These are phyloP conservation scores for Choloepus didactylus DNA, from an alignment of 2,797 vertebrate species.

Conservation along the genomic window DNA sequence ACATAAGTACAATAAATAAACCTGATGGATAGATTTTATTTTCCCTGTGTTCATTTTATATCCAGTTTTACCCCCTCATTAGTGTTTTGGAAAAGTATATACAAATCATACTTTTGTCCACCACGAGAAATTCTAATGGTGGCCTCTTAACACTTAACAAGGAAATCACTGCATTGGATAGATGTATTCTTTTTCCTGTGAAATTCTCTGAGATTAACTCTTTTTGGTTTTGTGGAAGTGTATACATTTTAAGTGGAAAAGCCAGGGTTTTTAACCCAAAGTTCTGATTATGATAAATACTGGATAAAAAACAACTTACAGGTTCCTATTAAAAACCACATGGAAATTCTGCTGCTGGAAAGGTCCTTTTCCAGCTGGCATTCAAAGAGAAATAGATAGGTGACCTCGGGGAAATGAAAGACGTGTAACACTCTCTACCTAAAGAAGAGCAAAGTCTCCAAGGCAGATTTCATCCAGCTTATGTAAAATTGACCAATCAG, in stretches of 20 bases:
- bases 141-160: conserved; percentile 10
- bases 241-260: not conserved
- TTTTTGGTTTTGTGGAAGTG: not conserved
- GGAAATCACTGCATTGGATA: not conserved
- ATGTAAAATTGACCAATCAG: conserved; percentile 30
- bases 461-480: not conserved
- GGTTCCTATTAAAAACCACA: not conserved
- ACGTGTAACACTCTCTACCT: not conserved
- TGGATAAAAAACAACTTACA: not conserved
- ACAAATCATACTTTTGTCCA: not conserved
- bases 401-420: not conserved
- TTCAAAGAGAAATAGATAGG: not conserved
- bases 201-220: not conserved
- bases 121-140: not conserved
- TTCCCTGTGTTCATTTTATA: conserved; percentile 4
- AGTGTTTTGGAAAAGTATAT: not conserved
- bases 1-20: conserved; percentile 18
- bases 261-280: not conserved
- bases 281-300: not conserved
- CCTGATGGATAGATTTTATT: not conserved
- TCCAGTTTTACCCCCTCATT: not conserved
- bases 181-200: not conserved
- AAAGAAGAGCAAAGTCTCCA: not conserved
- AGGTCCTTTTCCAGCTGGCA: not conserved
- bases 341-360: not conserved